These are phyloP conservation scores for Burhinus bistriatus DNA, from an alignment of 2,113 vertebrate genomes.

Conservation along the genomic window DNA sequence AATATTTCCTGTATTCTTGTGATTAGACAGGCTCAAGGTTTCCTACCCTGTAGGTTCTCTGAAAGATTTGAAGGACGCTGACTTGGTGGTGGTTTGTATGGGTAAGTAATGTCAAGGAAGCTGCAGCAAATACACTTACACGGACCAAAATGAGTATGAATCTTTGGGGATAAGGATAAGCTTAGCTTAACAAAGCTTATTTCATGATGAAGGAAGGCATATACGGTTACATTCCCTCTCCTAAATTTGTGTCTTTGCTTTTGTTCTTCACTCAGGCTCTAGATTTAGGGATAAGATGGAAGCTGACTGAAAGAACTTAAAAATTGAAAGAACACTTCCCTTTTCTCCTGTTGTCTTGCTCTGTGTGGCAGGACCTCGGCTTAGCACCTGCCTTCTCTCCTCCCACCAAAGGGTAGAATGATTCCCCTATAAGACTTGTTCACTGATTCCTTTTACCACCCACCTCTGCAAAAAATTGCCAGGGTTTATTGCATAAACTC, in stretches of 20 bases:
- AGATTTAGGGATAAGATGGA: neutral
- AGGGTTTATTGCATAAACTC: neutral
- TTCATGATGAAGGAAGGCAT: neutral
- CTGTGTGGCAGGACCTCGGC: neutral
- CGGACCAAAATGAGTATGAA: neutral
- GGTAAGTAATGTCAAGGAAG: neutral
- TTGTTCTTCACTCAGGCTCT: neutral
- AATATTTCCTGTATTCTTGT: neutral
- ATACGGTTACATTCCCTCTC: neutral
- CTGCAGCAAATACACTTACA: neutral
- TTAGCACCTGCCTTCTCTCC: neutral
- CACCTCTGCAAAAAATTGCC: neutral
- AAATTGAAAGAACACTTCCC: neutral
- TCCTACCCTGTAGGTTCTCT: neutral
- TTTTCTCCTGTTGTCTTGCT: neutral
- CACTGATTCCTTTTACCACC: neutral
- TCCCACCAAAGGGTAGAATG: neutral
- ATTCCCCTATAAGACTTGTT: neutral
- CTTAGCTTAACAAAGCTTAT: neutral
- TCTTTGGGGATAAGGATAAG: neutral
- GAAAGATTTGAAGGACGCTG: neutral
- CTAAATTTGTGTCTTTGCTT: neutral
- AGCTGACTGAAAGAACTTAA: neutral
- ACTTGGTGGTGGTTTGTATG: neutral
- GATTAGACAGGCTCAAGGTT: neutral